Evolutionary conservation across 2,113 vertebrate species (phyloP).

Genomic region (Misgurnus anguillicaudatus): DNA sequence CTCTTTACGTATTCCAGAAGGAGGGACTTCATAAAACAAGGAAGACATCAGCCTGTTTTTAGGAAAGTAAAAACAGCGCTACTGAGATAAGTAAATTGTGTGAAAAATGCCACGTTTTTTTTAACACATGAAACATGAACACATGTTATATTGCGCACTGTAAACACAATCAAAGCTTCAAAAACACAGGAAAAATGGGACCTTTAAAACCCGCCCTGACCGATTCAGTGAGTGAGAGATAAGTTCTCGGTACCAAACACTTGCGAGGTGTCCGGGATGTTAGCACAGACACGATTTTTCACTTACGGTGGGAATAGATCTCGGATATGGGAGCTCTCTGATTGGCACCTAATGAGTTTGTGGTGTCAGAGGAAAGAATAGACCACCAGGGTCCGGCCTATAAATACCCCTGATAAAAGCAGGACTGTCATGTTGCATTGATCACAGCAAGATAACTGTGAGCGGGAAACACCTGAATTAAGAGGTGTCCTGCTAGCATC

Average conservation of each 20-base stretch:
- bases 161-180: too few species aligned
- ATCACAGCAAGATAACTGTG: conserved; percentile 39
- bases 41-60: too few species aligned
- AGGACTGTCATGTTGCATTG: conserved; percentile 52
- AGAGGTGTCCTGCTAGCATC: conserved; percentile 28
- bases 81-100: too few species aligned
- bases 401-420: conserved; percentile 50
- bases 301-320: conserved; percentile 40
- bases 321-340: conserved; percentile 22
- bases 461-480: conserved; percentile 38
- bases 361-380: conserved; percentile 21
- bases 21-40: too few species aligned
- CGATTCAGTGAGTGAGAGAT: too few species aligned
- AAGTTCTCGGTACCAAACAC: not conserved
- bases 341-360: conserved; percentile 45
- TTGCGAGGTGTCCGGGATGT: conserved; percentile 22
- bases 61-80: too few species aligned
- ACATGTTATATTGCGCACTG: too few species aligned
- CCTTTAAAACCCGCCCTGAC: too few species aligned
- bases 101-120: too few species aligned
- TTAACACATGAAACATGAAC: too few species aligned
- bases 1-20: too few species aligned
- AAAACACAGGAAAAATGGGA: too few species aligned
- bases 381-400: conserved; percentile 37
- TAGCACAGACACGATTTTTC: conserved; percentile 41